Evolutionary conservation across 2,797 vertebrate species (phyloP).

Genomic region (Sebastes minor): DNA sequence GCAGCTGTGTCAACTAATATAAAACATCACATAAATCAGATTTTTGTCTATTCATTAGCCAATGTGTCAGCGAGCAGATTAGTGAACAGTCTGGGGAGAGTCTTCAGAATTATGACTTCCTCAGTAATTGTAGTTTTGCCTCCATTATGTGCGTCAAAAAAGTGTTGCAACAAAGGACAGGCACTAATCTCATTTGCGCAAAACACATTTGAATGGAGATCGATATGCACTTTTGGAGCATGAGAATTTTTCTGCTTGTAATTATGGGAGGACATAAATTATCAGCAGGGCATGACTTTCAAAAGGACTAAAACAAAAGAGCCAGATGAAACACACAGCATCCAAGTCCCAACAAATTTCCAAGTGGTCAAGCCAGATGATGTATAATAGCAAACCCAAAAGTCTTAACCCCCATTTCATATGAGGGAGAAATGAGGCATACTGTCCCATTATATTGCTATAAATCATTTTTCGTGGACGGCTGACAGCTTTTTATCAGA

Average conservation of each 20-base stretch:
- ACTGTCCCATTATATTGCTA: conserved; percentile 96
- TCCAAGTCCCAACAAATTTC: conserved; percentile 86
- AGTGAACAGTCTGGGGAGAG: conserved; percentile 41
- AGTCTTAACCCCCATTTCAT: conserved; percentile 93
- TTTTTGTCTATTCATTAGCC: conserved; percentile 64
- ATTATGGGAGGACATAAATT: conserved; percentile 50
- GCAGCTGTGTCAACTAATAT: conserved; percentile 71
- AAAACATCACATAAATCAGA: conserved; percentile 65
- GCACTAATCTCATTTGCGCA: conserved; percentile 19
- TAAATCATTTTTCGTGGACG: conserved; percentile 97
- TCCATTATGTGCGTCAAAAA: conserved; percentile 44
- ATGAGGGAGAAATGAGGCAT: conserved; percentile 98
- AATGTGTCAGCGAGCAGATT: conserved; percentile 66
- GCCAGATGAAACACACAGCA: conserved; percentile 50
- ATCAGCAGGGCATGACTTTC: conserved; percentile 17
- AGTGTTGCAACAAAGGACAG: conserved; percentile 39
- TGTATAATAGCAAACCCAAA: conserved; percentile 88
- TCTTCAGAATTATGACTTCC: conserved; percentile 50
- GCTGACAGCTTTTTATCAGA: conserved; percentile 99
- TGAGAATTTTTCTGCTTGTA: conserved; percentile 40
- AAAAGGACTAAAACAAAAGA: conserved; percentile 57
- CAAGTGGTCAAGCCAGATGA: conserved; percentile 93
- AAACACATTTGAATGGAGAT: conserved; percentile 40
- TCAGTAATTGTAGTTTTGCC: conserved; percentile 51
- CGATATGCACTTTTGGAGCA: conserved; percentile 36